A percentile compares a stretch with the other conserved stretches of the same genome.
Evolutionary conservation across 2,888 invertebrate genomes (phyloP).

Genomic region (Eledona agricola): DNA sequence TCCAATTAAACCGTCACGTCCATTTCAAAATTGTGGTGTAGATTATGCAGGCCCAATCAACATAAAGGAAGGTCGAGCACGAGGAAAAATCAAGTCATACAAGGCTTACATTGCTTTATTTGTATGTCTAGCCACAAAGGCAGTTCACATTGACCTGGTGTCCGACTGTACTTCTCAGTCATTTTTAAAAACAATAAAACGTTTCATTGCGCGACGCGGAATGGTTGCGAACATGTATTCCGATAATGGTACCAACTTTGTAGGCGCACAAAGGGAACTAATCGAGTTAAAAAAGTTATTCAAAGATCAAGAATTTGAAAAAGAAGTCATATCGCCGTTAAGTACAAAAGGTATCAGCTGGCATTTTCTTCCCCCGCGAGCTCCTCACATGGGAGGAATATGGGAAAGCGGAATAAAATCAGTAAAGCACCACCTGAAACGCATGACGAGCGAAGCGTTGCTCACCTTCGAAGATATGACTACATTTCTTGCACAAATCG

Average conservation of each 20-base stretch:
- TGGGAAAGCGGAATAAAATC: no score
- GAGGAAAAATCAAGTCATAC: not conserved
- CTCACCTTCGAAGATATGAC: no score
- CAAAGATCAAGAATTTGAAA: not conserved
- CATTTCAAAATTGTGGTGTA: no score
- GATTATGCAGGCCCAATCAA: no score
- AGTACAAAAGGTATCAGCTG: not conserved
- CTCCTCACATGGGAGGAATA: no score
- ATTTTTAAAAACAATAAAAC: not conserved
- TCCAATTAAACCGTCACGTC: no score
- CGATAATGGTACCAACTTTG: conserved; percentile 1
- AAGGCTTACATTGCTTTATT: not conserved
- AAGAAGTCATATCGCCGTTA: not conserved
- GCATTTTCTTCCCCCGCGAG: no score
- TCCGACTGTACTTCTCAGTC: not conserved
- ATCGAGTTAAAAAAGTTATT: not conserved
- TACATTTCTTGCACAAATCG: no score
- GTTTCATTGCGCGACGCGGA: not conserved
- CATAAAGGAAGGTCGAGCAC: no score
- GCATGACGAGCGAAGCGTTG: no score
- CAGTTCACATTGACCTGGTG: not conserved
- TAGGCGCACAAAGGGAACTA: not conserved
- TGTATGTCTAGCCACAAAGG: not conserved
- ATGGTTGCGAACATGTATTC: not conserved
- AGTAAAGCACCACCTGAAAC: no score